Evolutionary conservation across 2,113 vertebrate genomes (phyloP).

Genomic region (Phaethon lepturus): DNA sequence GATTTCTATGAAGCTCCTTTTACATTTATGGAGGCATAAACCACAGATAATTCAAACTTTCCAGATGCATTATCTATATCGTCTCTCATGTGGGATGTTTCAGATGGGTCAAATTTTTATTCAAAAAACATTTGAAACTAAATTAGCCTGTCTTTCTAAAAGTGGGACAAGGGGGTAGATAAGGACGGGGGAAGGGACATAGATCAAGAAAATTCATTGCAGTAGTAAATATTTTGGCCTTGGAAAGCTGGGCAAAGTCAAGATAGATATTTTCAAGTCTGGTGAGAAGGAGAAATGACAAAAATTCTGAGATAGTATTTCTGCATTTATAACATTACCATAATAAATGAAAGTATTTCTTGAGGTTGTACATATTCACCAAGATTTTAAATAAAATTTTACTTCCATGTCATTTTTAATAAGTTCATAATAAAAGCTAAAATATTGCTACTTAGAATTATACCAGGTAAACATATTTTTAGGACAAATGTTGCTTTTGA

Average conservation of each 20-base stretch:
- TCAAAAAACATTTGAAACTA: neutral
- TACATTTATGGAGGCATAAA: neutral
- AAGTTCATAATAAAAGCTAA: neutral
- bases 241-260: neutral
- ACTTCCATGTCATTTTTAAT: neutral
- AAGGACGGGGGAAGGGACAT: neutral
- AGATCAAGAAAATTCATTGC: neutral
- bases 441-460: neutral
- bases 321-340: neutral
- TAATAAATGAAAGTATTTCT: neutral
- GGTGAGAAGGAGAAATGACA: neutral
- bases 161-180: accelerated
- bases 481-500: neutral
- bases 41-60: neutral
- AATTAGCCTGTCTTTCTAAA: neutral
- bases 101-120: neutral
- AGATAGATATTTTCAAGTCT: neutral
- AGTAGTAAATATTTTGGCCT: neutral
- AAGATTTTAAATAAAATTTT: neutral
- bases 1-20: neutral
- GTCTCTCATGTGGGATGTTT: neutral
- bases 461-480: neutral
- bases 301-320: neutral
- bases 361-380: neutral
- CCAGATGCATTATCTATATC: neutral